Percentiles rank a stretch among this genome's conserved stretches.
phyloP scores from a whole-genome alignment of 2,113 vertebrate species.

The Oncorhynchus kisutch region DNA sequence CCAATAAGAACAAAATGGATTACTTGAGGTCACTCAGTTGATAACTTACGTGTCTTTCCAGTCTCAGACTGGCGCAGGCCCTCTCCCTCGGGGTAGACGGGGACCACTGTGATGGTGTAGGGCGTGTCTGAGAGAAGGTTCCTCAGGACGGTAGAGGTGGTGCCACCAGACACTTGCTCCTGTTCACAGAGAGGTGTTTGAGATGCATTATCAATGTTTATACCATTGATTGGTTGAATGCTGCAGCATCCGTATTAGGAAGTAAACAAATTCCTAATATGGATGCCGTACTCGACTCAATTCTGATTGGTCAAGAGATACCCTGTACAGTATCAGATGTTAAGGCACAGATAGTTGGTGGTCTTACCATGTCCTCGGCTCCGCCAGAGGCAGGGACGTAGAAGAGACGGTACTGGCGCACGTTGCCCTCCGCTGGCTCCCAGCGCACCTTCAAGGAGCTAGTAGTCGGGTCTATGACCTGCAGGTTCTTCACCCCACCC shows the following conservation, averaged over 20 bases:
- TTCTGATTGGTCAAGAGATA: too few relatives aligned
- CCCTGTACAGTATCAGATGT: background rate
- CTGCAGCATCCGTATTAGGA: too few relatives aligned
- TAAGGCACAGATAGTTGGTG: background rate
- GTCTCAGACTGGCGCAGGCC: slow-evolving; percentile 84
- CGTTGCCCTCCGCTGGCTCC: slow-evolving; percentile 92
- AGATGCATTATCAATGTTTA: background rate
- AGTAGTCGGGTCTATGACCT: slow-evolving; percentile 92
- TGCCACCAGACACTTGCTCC: slow-evolving; percentile 93
- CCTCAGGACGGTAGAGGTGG: slow-evolving; percentile 85
- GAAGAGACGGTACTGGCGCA: slow-evolving; percentile 90
- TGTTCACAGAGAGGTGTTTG: slow-evolving; percentile 49
- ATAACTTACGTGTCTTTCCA: slow-evolving; percentile 87
- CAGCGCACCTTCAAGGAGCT: slow-evolving; percentile 88
- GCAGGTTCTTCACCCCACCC: slow-evolving; percentile 85
- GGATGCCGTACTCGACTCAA: too few relatives aligned
- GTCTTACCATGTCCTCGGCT: slow-evolving; percentile 85
- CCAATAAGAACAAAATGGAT: background rate
- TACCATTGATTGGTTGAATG: too few relatives aligned
- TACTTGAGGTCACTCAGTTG: too few relatives aligned
- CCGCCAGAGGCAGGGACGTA: slow-evolving; percentile 83
- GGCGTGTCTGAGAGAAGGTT: slow-evolving; percentile 85
- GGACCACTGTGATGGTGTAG: slow-evolving; percentile 88
- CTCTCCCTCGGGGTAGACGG: slow-evolving; percentile 88
- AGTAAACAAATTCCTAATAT: too few relatives aligned